These are phyloP conservation scores for Leucopternis melanops DNA, from an alignment of 2,113 vertebrate species.

Conservation along the genomic window DNA sequence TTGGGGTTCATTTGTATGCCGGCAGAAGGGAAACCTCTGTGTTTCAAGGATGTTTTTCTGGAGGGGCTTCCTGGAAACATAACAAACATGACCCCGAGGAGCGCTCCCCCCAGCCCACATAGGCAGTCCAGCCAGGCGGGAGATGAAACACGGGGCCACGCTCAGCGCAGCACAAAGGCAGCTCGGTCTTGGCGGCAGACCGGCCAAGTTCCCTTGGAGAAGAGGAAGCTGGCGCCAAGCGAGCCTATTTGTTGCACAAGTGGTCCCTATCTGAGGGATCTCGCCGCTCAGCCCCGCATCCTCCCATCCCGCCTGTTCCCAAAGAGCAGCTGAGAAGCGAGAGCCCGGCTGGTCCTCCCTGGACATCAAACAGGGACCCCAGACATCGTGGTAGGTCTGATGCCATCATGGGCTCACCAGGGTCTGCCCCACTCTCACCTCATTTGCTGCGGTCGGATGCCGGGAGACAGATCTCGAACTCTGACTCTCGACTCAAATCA, in stretches of 20 bases:
- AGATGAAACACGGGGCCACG: not conserved
- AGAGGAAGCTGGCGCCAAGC: not conserved
- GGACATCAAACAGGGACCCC: not conserved
- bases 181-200: not conserved
- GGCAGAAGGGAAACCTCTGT: conserved; percentile 58
- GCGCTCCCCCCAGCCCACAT: not conserved
- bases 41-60: conserved; percentile 50
- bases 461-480: not conserved
- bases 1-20: conserved; percentile 59
- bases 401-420: not conserved
- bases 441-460: not conserved
- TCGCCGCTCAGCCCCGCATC: accelerated
- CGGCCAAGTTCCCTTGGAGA: not conserved
- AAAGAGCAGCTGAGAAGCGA: not conserved
- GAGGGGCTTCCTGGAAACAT: conserved; percentile 57
- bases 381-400: not conserved
- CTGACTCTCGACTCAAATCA: accelerated
- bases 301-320: not conserved
- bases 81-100: conserved; percentile 58
- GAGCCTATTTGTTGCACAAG: not conserved
- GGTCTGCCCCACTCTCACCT: not conserved
- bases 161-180: not conserved
- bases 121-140: not conserved
- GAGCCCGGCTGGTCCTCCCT: not conserved
- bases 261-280: not conserved